A percentile compares a stretch with the other conserved stretches of the same genome.
These are phyloP conservation scores for Anser cygnoides DNA, from an alignment of 2,113 vertebrate species.

Conservation along the genomic window DNA sequence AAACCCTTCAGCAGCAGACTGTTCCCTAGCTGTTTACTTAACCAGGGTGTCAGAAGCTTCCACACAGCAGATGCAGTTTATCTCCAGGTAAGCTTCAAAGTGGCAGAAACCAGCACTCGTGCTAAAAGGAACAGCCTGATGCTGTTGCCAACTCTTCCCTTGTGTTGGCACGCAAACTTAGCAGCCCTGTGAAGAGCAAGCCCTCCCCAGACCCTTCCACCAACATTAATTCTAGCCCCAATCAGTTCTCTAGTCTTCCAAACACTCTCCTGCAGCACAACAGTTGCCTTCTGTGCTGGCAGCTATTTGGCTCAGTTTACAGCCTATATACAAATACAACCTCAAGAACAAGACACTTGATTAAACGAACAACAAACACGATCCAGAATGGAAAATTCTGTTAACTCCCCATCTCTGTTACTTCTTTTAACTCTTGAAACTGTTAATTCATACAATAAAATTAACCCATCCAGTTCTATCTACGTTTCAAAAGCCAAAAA, in stretches of 20 bases:
- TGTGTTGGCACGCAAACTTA: not conserved
- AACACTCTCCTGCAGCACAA: not conserved
- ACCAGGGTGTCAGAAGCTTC: not conserved
- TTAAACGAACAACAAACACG: not conserved
- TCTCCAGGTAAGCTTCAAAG: rapidly evolving
- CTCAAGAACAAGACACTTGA: not conserved
- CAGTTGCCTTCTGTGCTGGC: not conserved
- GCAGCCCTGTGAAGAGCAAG: not conserved
- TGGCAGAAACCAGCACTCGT: not conserved
- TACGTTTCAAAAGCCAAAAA: not conserved
- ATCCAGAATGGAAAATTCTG: not conserved
- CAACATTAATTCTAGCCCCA: not conserved
- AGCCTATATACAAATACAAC: not conserved
- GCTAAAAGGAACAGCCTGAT: not conserved
- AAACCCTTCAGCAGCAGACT: not conserved
- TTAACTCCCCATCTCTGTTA: not conserved
- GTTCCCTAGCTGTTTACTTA: not conserved
- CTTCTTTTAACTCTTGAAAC: not conserved
- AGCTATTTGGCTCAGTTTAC: not conserved
- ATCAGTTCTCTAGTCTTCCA: not conserved
- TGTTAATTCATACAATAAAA: not conserved
- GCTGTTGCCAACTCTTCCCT: not conserved
- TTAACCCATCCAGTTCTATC: not conserved
- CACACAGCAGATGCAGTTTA: not conserved
- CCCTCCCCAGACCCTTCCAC: not conserved